Evolutionary conservation across 1,140 invertebrate genomes (phyloP).

Genomic region (Neodiprion lecontei): DNA sequence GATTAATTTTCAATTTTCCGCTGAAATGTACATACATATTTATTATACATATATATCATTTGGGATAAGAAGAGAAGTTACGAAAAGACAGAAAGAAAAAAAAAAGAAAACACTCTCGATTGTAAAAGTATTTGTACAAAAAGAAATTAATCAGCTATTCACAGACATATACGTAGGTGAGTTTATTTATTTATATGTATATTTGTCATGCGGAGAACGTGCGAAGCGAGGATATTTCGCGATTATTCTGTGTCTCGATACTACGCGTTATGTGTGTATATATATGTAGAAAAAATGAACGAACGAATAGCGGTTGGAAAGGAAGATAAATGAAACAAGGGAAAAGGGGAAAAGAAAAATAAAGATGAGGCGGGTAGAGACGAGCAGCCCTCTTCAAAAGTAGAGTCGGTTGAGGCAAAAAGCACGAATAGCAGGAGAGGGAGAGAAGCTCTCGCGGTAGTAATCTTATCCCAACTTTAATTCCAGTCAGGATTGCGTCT

Average conservation of each 20-base stretch:
- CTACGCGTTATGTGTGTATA: neutral
- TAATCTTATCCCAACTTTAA: conserved; percentile 43
- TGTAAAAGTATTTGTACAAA: neutral
- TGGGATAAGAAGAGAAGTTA: too few relatives aligned
- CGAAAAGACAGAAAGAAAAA: too few relatives aligned
- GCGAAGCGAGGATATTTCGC: too few relatives aligned
- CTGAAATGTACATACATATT: too few relatives aligned
- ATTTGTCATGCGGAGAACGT: neutral
- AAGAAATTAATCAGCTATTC: neutral
- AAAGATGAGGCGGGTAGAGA: neutral
- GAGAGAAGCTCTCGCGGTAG: conserved; percentile 21
- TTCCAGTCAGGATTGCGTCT: conserved; percentile 36
- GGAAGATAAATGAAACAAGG: neutral
- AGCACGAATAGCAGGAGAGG: neutral
- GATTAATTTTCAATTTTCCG: too few relatives aligned
- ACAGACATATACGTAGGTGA: neutral
- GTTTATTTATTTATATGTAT: neutral
- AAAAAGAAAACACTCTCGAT: conserved; percentile 12
- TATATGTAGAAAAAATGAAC: neutral
- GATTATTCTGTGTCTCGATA: too few relatives aligned
- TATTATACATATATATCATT: too few relatives aligned
- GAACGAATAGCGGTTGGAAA: neutral
- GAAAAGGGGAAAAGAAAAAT: neutral
- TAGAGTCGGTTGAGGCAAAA: conserved; percentile 5
- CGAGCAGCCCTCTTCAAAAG: neutral